A percentile compares a stretch with the other conserved stretches of the same genome.
Conservation (phyloP, 30 jellyfish, hydroid and myxozoan species). For the Phacellophora camtschatica region DNA sequence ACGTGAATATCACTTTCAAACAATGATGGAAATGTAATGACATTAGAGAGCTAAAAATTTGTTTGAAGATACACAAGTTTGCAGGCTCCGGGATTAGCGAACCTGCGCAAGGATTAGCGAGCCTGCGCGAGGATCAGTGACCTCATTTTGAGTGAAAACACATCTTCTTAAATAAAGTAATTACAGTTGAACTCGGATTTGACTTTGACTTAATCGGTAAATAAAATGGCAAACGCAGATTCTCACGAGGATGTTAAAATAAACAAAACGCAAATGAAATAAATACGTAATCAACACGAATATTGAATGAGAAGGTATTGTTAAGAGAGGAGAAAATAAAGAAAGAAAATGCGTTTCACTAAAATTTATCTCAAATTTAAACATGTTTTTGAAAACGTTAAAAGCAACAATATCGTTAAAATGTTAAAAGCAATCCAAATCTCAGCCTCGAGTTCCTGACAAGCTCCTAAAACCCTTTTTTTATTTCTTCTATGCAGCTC, state of each 20-base stretch:
- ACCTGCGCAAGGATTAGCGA: not conserved
- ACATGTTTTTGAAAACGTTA: too few relatives aligned
- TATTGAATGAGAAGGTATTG: too few relatives aligned
- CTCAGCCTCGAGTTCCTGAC: too few relatives aligned
- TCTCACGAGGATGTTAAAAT: not conserved
- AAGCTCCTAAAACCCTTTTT: too few relatives aligned
- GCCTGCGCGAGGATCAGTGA: too few relatives aligned
- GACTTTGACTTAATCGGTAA: conserved; percentile 14
- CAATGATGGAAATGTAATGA: conserved; percentile 18
- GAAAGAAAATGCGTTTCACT: too few relatives aligned
- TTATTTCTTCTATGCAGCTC: too few relatives aligned
- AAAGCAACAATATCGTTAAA: too few relatives aligned
- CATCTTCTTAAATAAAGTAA: conserved; percentile 41
- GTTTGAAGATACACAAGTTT: conserved; percentile 37
- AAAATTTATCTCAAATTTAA: too few relatives aligned
- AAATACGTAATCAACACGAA: too few relatives aligned
- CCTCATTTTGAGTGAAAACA: not conserved
- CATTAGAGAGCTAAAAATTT: not conserved
- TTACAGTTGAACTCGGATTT: conserved; percentile 45
- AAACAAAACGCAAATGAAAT: not conserved
- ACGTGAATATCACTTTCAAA: conserved; percentile 49
- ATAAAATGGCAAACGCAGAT: not conserved
- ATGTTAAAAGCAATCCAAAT: too few relatives aligned
- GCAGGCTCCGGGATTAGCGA: not conserved
- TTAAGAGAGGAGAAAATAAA: too few relatives aligned